Evolutionary conservation across 2,797 vertebrate species (phyloP), one percentile per base, ranked within the genome.

Genomic region (Gymnothorax javanicus): DNA sequence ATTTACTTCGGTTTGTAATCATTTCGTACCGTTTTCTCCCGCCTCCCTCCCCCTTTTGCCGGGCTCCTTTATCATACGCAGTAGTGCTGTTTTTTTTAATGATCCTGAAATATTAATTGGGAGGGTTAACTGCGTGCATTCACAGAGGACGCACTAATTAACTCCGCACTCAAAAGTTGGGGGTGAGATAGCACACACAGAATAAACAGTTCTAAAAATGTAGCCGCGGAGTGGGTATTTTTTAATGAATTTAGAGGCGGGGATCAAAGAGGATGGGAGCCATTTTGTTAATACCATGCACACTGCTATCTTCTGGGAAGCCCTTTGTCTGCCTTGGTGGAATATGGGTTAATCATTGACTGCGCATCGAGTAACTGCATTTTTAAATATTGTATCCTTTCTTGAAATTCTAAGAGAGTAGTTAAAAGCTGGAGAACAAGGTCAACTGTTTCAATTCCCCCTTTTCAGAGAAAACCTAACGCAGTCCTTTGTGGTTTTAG

Each of bases 91-190:
- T 82, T 82, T 82, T 85, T 82, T 88, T 85, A 52, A 82, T 85
- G 73, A 82, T 54, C 59, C 56, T 20, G 75, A 85, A 88, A 85
- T 69, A 88, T 85, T 85, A 71, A 85, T 85, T 88, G n/a, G 60
- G 75, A 25, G 77, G 84, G 52, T 88, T 79, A 73, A 81, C 60
- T 85, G 75, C 64, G 52, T 25, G 77, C 27, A 33, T 50, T 57
- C 75, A 33, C 27, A 59, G 77, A 59, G 77, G 60, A 69, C 64
- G 43, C 17, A 81, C 75, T 73, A 85, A 85, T 85, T 87, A 82
- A 50, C 87, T 82, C 11, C 4, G 73, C 33, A 25, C 84, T 82
- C 77, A 71, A 87, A 50, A 73, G 82, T 15, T 50, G 86, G 59
- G 52, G 84, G 77, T 54, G 81, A 23, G 56, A 58, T 50, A 43